Percentiles rank a stretch among this genome's conserved stretches.
phyloP scores from a whole-genome alignment of 1,140 invertebrate species.

The Atta colombica region DNA sequence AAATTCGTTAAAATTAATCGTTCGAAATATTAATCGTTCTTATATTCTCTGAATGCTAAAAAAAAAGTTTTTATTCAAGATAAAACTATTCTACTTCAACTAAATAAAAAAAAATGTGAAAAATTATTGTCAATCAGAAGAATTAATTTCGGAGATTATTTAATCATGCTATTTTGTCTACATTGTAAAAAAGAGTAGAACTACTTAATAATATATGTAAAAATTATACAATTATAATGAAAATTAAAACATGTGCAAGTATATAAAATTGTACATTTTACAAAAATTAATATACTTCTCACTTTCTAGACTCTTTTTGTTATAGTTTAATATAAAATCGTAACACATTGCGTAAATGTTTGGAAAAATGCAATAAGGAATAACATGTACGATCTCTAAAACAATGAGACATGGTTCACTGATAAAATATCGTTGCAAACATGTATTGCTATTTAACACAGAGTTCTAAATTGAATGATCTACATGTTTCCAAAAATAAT shows the following conservation, averaged over 20 bases:
- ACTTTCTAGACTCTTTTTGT: not conserved
- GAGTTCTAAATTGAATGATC: not conserved
- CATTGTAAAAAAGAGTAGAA: too few species aligned
- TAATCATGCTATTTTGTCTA: not conserved
- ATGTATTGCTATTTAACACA: not conserved
- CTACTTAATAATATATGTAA: too few species aligned
- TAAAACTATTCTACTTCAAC: not conserved
- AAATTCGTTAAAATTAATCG: too few species aligned
- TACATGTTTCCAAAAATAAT: not conserved
- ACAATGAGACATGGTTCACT: not conserved
- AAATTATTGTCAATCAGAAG: not conserved
- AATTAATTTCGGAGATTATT: not conserved
- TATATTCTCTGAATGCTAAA: not conserved
- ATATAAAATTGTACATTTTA: too few species aligned
- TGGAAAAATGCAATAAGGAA: not conserved
- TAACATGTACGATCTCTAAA: too few species aligned
- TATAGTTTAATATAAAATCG: not conserved
- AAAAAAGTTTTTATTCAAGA: not conserved
- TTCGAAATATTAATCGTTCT: not conserved
- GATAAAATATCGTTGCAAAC: not conserved
- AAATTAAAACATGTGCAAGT: too few species aligned
- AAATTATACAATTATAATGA: too few species aligned
- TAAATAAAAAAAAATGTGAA: conserved; percentile 3
- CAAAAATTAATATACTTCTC: too few species aligned
- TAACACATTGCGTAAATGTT: not conserved